These are phyloP conservation scores for Poicephalus meyeri DNA, from an alignment of 2,113 vertebrate genomes.

Conservation along the genomic window DNA sequence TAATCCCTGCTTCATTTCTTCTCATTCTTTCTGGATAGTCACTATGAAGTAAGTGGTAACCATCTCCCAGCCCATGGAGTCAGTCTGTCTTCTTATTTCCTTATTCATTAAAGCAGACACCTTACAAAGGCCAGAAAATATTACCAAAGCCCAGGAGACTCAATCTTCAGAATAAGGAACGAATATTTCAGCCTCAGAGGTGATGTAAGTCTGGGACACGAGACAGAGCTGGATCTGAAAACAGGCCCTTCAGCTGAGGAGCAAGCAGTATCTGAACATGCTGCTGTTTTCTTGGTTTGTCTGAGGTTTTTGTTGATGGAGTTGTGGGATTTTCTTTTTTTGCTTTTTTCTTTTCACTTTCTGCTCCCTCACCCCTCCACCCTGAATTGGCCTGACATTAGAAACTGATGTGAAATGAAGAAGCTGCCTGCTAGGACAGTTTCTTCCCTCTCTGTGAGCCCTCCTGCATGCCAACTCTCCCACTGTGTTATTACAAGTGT, in stretches of 20 bases:
- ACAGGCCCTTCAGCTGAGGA: constrained; percentile 23
- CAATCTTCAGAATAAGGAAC: constrained; percentile 59
- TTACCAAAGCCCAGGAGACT: constrained; percentile 55
- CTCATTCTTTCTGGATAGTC: constrained; percentile 56
- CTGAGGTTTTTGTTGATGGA: neutral
- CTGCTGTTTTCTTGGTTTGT: constrained; percentile 14
- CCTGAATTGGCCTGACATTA: constrained; percentile 30
- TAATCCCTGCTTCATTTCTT: constrained; percentile 69
- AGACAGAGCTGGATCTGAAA: constrained; percentile 45
- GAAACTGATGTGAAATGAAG: constrained; percentile 28
- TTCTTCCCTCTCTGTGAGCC: constrained; percentile 5
- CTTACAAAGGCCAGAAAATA: constrained; percentile 73
- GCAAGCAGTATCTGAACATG: neutral
- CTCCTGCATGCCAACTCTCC: neutral
- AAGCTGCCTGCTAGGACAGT: constrained; percentile 18
- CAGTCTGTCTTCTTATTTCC: constrained; percentile 61
- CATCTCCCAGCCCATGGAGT: constrained; percentile 45
- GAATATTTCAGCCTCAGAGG: constrained; percentile 32
- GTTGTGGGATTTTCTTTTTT: constrained; percentile 10
- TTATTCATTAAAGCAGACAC: constrained; percentile 63
- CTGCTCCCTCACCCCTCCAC: constrained; percentile 11
- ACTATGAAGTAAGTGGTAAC: constrained; percentile 72
- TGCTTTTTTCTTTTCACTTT: constrained; percentile 1
- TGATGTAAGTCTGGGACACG: neutral
- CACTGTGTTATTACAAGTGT: constrained; percentile 25